phyloP scores from a whole-genome alignment of 2,797 vertebrate species.

The Lepidocolaptes lacrymiger region DNA sequence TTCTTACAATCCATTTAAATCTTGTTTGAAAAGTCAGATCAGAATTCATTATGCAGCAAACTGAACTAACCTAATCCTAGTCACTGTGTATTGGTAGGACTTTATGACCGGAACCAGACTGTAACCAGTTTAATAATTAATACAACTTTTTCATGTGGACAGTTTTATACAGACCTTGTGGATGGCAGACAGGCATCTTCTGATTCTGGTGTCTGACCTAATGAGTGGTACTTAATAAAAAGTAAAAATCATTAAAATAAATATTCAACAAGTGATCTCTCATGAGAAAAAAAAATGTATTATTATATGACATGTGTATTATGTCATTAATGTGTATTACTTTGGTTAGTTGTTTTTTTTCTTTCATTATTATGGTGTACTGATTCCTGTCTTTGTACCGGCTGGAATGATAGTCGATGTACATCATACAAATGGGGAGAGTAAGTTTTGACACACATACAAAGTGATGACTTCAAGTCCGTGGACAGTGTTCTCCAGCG shows the following conservation, averaged over 20 bases:
- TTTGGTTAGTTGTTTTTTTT: not conserved
- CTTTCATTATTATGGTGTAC: not conserved
- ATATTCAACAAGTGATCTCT: not conserved
- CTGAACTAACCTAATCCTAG: not conserved
- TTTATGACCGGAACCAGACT: not conserved
- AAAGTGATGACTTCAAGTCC: not conserved
- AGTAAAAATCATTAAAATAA: not conserved
- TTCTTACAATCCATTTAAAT: not conserved
- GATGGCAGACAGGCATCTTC: not conserved
- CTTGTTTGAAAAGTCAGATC: not conserved
- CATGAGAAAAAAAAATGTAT: not conserved
- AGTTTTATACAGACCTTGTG: not conserved
- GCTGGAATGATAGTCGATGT: not conserved
- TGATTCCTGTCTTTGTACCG: not conserved
- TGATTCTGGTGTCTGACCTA: not conserved
- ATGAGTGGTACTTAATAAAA: not conserved
- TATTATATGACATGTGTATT: not conserved
- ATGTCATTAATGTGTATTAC: not conserved
- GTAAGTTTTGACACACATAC: accelerated
- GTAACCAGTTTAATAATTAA: not conserved
- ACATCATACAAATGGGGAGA: accelerated
- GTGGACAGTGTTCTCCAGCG: not conserved
- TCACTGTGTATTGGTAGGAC: not conserved
- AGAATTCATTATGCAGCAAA: not conserved
- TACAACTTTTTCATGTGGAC: not conserved